Base-by-base conservation (phyloP, 2,888 invertebrate genomes). In the Dynastes grantii region DNA sequence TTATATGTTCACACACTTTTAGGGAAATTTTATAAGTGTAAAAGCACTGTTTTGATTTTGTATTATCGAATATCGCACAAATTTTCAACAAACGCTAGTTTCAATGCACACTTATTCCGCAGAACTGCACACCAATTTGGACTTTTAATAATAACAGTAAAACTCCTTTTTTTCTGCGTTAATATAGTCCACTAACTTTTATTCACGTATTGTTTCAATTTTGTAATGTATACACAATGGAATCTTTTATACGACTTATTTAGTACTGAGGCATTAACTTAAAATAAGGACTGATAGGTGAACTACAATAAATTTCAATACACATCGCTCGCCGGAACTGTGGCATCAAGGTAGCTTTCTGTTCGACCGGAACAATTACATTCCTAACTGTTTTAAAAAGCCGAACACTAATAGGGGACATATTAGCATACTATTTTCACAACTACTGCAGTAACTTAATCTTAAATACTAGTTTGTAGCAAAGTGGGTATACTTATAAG, bases 311-410 rank as follows among this genome's bases (percentile, higher is more conserved):
- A 32, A 65, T 65, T 78, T 71, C 78, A 61, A 71, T 65, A 71
- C 73, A 75, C 45, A 64, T 76, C 70, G 76, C 29, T 81, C 75
- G 81, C 83, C 83, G 83, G 83, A 83, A 83, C 81, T 83, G 78
- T 79, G 81, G 79, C 79, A 77, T 76, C 78, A 80, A 79, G 81
- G 80, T 79, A 79, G 79, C 80, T 78, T 82, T 53, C 81, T 81
- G 81, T 55, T 82, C 79, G 78, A 82, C 81, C 82, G 82, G 81
- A 81, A 82, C 81, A 40, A 78, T 79, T 78, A 76, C 79, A 82
- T 81, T 78, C 81, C 81, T 81, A 82, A 82, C 82, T 81, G 82
- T 81, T 77, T 77, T 29, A 49, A 76, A 77, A 58, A 55, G 4
- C 2, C 55, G 58, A 61, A 22, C 73, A 64, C 40, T 55, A 55